Evolutionary conservation across 2,888 invertebrate genomes (phyloP), one percentile per base, ranked within the genome.

Genomic region (Eupithecia insigniata): DNA sequence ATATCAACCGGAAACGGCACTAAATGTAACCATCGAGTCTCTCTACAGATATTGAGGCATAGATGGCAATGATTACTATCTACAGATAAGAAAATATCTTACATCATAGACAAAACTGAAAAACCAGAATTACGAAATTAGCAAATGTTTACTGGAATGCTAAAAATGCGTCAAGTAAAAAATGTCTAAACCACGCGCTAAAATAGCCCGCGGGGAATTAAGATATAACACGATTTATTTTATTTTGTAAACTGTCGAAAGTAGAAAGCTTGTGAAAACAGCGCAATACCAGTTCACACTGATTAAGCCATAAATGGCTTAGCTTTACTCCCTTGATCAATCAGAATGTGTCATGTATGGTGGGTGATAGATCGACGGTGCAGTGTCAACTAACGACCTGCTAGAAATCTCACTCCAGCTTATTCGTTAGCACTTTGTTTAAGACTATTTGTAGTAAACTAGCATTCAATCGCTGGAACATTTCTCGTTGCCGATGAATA

Each of bases 261-360:
- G 36, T 36, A 22, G 66, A 70, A 22, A 64, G 55, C 67, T 69
- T 65, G 61, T 62, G 64, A 70, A 66, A 75, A 66, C 36, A 69
- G 36, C 32, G 62, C 64, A 61, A 65, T 43, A 60, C 46, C n/a
- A 66, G 43, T 69, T 73, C 67, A 65, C 73, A 72, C 72, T 71
- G n/a, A 70, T 67, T 36, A 61, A 28, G 28, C 51, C 51, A 71
- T 69, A 71, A 66, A 71, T 65, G 65, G 67, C 51, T 58, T 22
- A 34, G 51, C 28, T 66, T 36, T 66, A 70, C 71, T 67, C 66
- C 8, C 22, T 74, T 32, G 68, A 74, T 68, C 68, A 69, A 71
- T 71, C 70, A 69, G 68, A 55, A 36, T 28, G 67, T 55, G 60
- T 65, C 30, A 61, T 67, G 46, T 61, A 69, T 26, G 30, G 64